Evolutionary conservation across 2,888 invertebrate genomes (phyloP), one percentile per base, ranked within the genome.

Genomic region (Eristalinus sepulchralis): DNA sequence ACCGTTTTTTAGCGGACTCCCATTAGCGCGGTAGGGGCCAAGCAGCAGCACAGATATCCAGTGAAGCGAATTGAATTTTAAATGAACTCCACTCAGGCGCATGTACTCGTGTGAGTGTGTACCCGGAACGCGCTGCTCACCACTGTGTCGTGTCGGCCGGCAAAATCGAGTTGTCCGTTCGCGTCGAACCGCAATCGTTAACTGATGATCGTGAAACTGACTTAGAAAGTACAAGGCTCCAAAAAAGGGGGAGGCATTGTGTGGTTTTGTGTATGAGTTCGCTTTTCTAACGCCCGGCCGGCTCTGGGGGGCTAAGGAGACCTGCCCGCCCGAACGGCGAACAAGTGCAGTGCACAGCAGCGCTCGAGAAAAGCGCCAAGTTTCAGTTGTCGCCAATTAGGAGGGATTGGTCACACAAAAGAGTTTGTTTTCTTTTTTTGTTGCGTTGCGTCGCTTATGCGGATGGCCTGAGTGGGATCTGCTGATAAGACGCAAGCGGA

Each of bases 151-250:
- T 33, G 22, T 60, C 36, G 27, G 53, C 59, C 63, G 62, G 31
- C 55, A 22, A 31, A n/a, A 22, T 75, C 17, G 24, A 55, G 63
- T n/a, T 80, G 80, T 71, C 81, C 71, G 84, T 63, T 36, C 66
- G 81, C 75, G 64, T 60, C 71, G 84, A 76, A 59, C 76, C 60
- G 57, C 80, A 76, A 81, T 62, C 60, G 67, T 55, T 20, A 81
- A 84, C 84, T 83, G 78, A 78, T 59, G 80, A 67, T 76, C 66
- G 67, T 67, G 31, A 75, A 63, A 66, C 76, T 67, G 67, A 81
- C 71, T 81, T 80, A 75, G 80, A 83, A 84, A 80, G 84, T 68
- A 20, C 70, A 80, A 70, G 60, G 75, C 59, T 66, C 66, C 47
- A 68, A 66, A 70, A 64, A 47, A 47, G 83, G 70, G 73, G 79